Percentiles rank a stretch among this genome's conserved stretches.
Conservation (phyloP, 2,113 vertebrate genomes). For the Aspiorhynchus laticeps region DNA sequence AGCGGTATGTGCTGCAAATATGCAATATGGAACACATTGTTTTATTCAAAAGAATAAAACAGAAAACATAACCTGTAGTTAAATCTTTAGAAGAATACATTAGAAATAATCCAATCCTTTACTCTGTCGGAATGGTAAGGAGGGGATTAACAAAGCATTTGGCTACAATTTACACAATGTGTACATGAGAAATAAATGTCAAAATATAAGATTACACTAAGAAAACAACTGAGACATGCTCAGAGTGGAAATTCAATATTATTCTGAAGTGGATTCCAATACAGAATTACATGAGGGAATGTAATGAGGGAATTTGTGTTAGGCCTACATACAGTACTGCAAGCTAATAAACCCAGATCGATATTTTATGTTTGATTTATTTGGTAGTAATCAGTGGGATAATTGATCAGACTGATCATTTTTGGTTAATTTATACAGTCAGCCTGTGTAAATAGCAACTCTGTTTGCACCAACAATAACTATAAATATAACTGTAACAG, state of each 20-base stretch:
- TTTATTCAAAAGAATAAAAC: neutral
- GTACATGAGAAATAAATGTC: neutral
- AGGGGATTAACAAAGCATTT: neutral
- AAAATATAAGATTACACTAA: neutral
- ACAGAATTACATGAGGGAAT: constrained; percentile 6
- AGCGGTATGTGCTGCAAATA: neutral
- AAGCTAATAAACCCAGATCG: neutral
- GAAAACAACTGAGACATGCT: neutral
- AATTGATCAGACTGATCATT: neutral
- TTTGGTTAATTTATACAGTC: neutral
- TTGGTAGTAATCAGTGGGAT: neutral
- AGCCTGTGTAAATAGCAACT: neutral
- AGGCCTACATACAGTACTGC: neutral
- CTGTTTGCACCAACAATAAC: neutral
- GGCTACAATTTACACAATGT: neutral
- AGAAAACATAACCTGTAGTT: neutral
- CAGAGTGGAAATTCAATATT: neutral
- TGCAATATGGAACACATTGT: neutral
- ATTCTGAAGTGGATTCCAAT: neutral
- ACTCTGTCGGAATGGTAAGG: neutral
- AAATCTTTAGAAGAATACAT: neutral
- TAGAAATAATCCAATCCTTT: neutral
- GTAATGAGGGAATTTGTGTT: neutral
- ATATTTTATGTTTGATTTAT: neutral
- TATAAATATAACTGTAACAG: too few relatives aligned